These are phyloP conservation scores for Hormiphora californensis DNA, from an alignment of 37 sponge, comb jelly and placozoan species.

Conservation along the genomic window DNA sequence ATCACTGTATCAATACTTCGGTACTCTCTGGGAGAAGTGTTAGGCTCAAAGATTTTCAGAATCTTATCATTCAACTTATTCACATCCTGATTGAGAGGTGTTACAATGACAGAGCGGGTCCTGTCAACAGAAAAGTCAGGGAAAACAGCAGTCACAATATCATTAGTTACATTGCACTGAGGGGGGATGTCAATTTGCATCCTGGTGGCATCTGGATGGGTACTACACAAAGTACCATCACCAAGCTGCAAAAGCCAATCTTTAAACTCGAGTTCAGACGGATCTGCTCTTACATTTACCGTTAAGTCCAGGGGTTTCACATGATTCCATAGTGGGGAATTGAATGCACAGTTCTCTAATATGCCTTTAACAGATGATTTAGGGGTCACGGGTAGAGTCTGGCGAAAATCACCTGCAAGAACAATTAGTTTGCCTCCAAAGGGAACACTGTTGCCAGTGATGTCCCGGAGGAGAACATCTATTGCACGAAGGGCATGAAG, in stretches of 20 bases:
- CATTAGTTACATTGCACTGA: not conserved
- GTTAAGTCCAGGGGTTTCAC: no score
- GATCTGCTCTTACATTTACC: constrained; percentile 16
- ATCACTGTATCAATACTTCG: constrained; percentile 8
- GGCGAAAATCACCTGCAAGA: not conserved
- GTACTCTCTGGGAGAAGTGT: not conserved
- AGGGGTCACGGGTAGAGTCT: not conserved
- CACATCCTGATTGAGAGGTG: not conserved
- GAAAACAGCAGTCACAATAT: not conserved
- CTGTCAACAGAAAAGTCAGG: not conserved
- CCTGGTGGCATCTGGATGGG: not conserved
- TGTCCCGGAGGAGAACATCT: not conserved
- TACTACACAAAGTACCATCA: not conserved
- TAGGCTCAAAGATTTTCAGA: not conserved
- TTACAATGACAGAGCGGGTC: not conserved
- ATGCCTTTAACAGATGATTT: not conserved
- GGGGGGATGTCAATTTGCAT: constrained; percentile 10
- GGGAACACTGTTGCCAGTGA: not conserved
- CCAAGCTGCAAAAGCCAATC: not conserved
- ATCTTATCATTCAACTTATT: not conserved
- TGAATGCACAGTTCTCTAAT: not conserved
- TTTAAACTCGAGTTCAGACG: not conserved
- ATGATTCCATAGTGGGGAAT: not conserved
- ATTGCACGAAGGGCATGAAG: not conserved
- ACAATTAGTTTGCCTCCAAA: not conserved